phyloP scores from a whole-genome alignment of 2,113 vertebrate species.

The Hassar affinis region DNA sequence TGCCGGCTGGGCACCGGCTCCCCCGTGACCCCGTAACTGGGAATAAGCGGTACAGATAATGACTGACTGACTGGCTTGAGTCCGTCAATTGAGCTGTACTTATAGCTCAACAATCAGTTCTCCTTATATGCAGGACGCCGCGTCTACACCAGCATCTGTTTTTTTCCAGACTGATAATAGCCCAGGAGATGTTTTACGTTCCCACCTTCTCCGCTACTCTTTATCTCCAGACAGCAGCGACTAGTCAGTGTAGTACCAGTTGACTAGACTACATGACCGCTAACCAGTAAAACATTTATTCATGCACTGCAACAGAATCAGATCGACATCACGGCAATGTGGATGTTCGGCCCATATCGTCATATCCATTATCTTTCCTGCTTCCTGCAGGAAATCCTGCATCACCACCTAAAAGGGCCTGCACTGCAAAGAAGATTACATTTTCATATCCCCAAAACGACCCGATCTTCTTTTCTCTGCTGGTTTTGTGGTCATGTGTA shows the following conservation, averaged over 20 bases:
- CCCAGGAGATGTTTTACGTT: neutral
- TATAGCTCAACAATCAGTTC: no score
- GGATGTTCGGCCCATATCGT: neutral
- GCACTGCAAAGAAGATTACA: neutral
- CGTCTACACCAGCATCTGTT: neutral
- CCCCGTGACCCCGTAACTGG: no score
- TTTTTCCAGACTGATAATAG: neutral
- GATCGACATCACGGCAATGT: neutral
- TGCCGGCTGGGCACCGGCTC: no score
- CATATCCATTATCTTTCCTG: neutral
- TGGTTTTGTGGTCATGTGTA: neutral
- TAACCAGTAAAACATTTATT: neutral
- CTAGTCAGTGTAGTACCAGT: neutral
- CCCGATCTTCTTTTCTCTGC: neutral
- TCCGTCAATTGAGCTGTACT: no score
- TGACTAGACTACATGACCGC: neutral
- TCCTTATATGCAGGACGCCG: neutral
- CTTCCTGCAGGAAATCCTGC: neutral
- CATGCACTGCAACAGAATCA: neutral
- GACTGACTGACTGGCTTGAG: no score
- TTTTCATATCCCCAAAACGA: neutral
- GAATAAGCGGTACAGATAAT: no score
- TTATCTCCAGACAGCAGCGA: neutral
- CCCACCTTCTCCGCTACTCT: neutral
- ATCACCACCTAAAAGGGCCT: neutral